Percentiles rank a stretch among this genome's conserved stretches.
These are phyloP conservation scores for Erpobdella octoculata DNA, from an alignment of 2,888 invertebrate species.

Conservation along the genomic window DNA sequence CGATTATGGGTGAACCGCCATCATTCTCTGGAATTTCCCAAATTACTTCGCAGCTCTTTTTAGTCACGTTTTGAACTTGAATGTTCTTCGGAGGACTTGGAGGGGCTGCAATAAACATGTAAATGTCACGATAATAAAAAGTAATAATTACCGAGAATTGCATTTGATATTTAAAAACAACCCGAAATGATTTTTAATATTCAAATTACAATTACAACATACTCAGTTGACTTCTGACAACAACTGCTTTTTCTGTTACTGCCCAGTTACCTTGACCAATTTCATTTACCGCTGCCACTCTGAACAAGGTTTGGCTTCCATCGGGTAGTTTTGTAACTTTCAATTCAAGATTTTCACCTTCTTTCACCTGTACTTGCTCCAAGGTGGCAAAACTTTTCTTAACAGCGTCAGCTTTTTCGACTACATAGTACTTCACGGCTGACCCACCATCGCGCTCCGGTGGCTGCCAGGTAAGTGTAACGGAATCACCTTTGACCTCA, in stretches of 20 bases:
- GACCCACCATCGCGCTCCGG: constrained; percentile 52
- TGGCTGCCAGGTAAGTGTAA: constrained; percentile 50
- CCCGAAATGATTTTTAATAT: too few relatives aligned
- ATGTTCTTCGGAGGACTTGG: constrained; percentile 39
- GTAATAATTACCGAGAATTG: too few relatives aligned
- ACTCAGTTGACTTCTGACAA: constrained; percentile 38
- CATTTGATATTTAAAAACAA: too few relatives aligned
- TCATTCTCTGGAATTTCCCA: constrained; percentile 41
- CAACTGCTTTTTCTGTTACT: constrained; percentile 33
- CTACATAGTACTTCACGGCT: constrained; percentile 45
- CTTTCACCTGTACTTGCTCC: constrained; percentile 38
- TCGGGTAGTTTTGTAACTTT: constrained; percentile 36
- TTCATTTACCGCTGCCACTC: constrained; percentile 72
- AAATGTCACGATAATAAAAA: too few relatives aligned
- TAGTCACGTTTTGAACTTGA: constrained; percentile 36
- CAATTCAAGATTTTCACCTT: constrained; percentile 40
- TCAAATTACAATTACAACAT: constrained; percentile 10
- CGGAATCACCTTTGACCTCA: constrained; percentile 43
- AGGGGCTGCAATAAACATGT: too few relatives aligned
- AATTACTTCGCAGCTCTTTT: constrained; percentile 34
- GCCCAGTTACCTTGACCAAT: constrained; percentile 58
- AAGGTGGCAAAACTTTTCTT: constrained; percentile 45
- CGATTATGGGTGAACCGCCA: constrained; percentile 42
- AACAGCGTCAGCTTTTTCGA: constrained; percentile 46
- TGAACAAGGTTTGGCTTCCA: constrained; percentile 39